Evolutionary conservation across 2,797 vertebrate species (phyloP), one percentile per base, ranked within the genome.

Genomic region (Netta rufina): DNA sequence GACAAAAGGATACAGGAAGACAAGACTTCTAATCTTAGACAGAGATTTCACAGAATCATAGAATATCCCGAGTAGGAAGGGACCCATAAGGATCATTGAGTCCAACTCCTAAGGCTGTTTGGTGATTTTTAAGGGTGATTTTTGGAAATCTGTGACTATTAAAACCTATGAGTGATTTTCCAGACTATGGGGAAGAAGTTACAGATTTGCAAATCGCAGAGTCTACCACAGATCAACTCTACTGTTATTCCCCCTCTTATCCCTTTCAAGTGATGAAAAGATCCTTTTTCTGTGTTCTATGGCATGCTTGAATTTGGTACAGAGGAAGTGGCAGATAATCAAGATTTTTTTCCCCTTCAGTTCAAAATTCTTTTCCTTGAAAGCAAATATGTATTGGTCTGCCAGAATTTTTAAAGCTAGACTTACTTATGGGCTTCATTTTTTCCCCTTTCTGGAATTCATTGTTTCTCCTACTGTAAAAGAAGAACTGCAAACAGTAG

Each of bases 401-500:
- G 95, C 84, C 84, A 94, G 86, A 67, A 69, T 36, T 71, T 83
- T 93, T 84, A 74, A 90, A 87, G 36, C 53, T 66, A 87, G 80
- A 92, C 83, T 93, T 95, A 91, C 82, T 93, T 95, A 95, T 22
- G 93, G 61, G 70, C 89, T 78, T 90, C 13, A 65, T 89, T 87
- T 87, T 53, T 33, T 49, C 19, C 58, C 32, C 57, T 79, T 90
- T 91, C 86, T 94, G 87, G 92, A 89, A 76, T 43, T 93, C 74
- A 56, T 77, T 92, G 69, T 92, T 94, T 82, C 92, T 91, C 71
- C 85, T 92, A 28, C 90, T 94, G 86, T 87, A 94, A 94, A 54
- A 92, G 57, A 53, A 81, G 72, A 33, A 81, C 67, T 92, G 65
- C 85, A 85, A 83, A 97, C 92, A 96, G 95, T 93, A 96, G 94